phyloP scores from a whole-genome alignment of 1,140 invertebrate genomes.

The Solenopsis fugax region DNA sequence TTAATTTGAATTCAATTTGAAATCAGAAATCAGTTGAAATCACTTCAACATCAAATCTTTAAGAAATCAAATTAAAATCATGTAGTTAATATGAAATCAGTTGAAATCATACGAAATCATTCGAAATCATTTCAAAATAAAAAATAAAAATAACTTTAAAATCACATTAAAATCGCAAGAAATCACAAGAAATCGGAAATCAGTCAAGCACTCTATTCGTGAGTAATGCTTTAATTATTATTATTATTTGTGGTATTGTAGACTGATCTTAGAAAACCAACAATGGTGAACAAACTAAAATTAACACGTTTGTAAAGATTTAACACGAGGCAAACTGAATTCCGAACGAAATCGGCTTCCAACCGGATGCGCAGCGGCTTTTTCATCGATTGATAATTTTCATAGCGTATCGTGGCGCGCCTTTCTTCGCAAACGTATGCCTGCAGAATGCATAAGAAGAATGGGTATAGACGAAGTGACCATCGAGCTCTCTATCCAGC shows the following conservation, averaged over 20 bases:
- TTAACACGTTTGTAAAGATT: background rate
- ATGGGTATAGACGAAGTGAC: conserved; percentile 56
- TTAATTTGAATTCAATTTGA: no score
- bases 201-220: no score
- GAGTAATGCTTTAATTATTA: no score
- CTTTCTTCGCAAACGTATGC: conserved; percentile 60
- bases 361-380: conserved; percentile 41
- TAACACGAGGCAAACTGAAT: conserved; percentile 3
- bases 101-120: no score
- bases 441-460: conserved; percentile 58
- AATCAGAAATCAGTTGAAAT: no score
- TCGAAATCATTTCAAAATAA: no score
- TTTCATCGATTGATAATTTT: conserved; percentile 62
- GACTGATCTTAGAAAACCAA: background rate
- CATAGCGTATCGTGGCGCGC: conserved; percentile 50
- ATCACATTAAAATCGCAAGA: no score
- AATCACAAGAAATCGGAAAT: no score
- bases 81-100: no score
- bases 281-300: background rate
- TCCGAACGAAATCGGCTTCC: background rate
- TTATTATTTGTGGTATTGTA: background rate
- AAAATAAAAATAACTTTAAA: no score
- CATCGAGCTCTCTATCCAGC: conserved; percentile 56
- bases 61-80: no score
- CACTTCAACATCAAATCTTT: no score